A percentile compares a stretch with the other conserved stretches of the same genome.
Evolutionary conservation across 2,113 vertebrate genomes (phyloP).

Genomic region (Ovibos moschatus): DNA sequence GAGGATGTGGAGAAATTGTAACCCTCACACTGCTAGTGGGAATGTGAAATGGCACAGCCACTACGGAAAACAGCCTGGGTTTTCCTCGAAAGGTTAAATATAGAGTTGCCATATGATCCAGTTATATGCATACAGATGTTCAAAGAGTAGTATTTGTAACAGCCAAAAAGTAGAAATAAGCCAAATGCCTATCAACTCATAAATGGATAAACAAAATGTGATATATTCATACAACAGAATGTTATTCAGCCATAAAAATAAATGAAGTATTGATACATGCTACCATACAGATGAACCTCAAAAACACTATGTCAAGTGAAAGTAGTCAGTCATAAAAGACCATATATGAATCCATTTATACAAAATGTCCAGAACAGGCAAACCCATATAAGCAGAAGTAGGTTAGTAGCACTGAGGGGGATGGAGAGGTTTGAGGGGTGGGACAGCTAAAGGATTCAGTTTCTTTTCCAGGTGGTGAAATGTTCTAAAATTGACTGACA

Average conservation of each 20-base stretch:
- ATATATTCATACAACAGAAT: not conserved
- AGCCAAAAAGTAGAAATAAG: not conserved
- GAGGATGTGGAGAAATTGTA: not conserved
- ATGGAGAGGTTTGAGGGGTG: not conserved
- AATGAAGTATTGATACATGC: not conserved
- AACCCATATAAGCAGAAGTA: not conserved
- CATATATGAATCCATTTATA: slow-evolving; percentile 2
- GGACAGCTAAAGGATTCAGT: not conserved
- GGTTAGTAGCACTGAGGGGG: not conserved
- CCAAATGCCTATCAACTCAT: not conserved
- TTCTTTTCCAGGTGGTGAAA: not conserved
- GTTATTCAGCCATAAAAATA: slow-evolving; percentile 23
- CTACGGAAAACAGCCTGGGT: not conserved
- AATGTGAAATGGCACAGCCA: not conserved
- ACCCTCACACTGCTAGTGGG: not conserved
- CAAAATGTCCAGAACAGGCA: slow-evolving; percentile 34
- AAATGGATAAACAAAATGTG: not conserved
- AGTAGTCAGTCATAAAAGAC: not conserved
- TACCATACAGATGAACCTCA: not conserved
- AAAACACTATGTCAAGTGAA: slow-evolving; percentile 21
- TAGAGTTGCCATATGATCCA: not conserved
- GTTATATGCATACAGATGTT: not conserved
- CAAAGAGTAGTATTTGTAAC: not conserved
- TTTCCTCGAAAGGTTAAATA: slow-evolving; percentile 5
- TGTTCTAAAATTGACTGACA: slow-evolving; percentile 24